Conservation (phyloP, 2,888 invertebrate genomes). For the Fragum fragum region DNA sequence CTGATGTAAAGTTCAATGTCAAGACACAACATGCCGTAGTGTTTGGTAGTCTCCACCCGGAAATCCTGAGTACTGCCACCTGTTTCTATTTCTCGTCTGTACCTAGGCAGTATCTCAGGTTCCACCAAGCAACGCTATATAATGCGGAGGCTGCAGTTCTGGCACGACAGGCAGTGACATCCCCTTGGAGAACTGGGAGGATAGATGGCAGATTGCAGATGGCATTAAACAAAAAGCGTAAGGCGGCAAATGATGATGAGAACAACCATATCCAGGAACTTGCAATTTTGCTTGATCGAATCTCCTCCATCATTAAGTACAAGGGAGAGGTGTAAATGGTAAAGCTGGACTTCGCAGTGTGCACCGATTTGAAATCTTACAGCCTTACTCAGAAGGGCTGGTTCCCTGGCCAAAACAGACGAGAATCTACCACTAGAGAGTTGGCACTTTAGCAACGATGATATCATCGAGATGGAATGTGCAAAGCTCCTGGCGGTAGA, state of each 20-base stretch:
- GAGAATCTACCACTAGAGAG: not conserved
- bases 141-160: not conserved
- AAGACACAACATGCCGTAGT: slow-evolving; percentile 1
- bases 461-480: not conserved
- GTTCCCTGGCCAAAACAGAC: not conserved
- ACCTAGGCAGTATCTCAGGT: not conserved
- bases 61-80: not conserved
- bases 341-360: not conserved
- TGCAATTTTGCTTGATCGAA: not conserved
- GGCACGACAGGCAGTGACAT: not conserved
- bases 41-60: not conserved
- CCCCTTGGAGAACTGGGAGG: not conserved
- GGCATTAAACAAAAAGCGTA: not conserved
- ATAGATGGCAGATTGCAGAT: not conserved
- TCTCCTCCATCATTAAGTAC: not conserved
- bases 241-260: not conserved
- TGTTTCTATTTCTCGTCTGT: not conserved
- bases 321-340: not conserved
- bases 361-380: not conserved
- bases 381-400: not conserved
- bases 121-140: not conserved
- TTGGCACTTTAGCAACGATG: not conserved
- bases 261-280: not conserved
- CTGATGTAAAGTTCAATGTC: not conserved
- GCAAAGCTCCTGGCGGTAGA: not conserved